These are phyloP conservation scores for Abrostola triplasia DNA, from an alignment of 2,888 invertebrate genomes.

Conservation along the genomic window DNA sequence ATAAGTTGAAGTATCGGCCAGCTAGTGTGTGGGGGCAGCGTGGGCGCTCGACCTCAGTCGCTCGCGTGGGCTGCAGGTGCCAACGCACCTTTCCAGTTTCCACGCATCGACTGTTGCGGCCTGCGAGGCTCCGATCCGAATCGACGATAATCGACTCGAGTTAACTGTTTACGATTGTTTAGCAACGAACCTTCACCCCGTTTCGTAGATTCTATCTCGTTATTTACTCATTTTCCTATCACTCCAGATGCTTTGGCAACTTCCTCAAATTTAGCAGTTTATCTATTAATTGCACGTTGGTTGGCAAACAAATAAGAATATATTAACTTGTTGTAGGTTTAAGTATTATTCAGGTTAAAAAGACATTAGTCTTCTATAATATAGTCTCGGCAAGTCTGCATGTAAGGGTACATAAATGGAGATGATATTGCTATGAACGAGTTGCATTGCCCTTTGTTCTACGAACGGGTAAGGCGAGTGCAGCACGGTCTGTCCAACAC, in stretches of 20 bases:
- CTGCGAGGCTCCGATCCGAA: conserved; percentile 58
- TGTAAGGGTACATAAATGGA: conserved; percentile 4
- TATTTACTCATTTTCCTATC: conserved; percentile 49
- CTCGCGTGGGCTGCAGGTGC: conserved; percentile 84
- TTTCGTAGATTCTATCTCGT: conserved; percentile 56
- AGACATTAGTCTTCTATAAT: conserved; percentile 7
- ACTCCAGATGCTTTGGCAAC: conserved; percentile 39
- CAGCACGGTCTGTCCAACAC: conserved; percentile 20
- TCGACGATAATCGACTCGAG: conserved; percentile 59
- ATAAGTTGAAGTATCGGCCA: conserved; percentile 46
- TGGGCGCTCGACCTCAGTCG: conserved; percentile 78
- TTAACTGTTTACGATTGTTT: conserved; percentile 62
- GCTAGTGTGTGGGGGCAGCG: conserved; percentile 62
- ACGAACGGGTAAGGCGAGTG: conserved; percentile 28
- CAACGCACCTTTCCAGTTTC: conserved; percentile 83
- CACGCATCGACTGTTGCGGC: conserved; percentile 65
- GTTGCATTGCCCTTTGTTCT: conserved; percentile 40
- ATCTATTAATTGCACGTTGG: conserved; percentile 28
- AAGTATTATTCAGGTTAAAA: conserved; percentile 10
- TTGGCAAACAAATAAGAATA: conserved; percentile 21
- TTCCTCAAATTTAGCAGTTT: conserved; percentile 38
- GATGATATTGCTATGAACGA: conserved; percentile 21
- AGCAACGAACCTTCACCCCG: conserved; percentile 62
- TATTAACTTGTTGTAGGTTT: conserved; percentile 26
- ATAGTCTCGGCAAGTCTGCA: not conserved